Percentiles rank a stretch among this genome's conserved stretches.
Conservation (phyloP, 2,797 vertebrate species). For the Notolabrus celidotus region DNA sequence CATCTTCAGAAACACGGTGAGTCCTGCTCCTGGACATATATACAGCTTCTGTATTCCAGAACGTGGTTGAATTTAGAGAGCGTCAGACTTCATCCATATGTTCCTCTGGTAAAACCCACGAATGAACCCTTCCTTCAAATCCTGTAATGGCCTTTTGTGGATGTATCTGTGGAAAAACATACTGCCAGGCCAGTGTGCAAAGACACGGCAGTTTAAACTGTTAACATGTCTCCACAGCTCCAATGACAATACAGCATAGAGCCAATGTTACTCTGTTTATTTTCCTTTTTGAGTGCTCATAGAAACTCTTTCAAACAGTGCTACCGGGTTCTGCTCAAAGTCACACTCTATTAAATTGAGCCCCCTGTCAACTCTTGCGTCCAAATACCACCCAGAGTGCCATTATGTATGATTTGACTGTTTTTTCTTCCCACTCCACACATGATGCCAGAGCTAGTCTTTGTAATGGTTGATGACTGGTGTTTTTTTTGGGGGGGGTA, state of each 20-base stretch:
- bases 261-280: slow-evolving; percentile 59
- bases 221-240: slow-evolving; percentile 62
- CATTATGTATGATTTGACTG: slow-evolving; percentile 68
- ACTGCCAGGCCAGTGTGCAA: slow-evolving; percentile 47
- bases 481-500: slow-evolving; percentile 43
- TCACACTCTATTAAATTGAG: slow-evolving; percentile 39
- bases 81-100: slow-evolving; percentile 47
- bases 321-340: slow-evolving; percentile 60
- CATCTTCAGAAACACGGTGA: slow-evolving; percentile 95
- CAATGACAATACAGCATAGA: slow-evolving; percentile 50
- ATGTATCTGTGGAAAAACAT: slow-evolving; percentile 66
- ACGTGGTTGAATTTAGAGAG: slow-evolving; percentile 27
- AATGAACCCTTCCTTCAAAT: slow-evolving; percentile 39
- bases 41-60: slow-evolving; percentile 25
- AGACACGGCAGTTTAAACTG: slow-evolving; percentile 61
- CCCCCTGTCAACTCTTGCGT: slow-evolving; percentile 49
- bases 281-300: slow-evolving; percentile 61
- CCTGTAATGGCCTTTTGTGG: slow-evolving; percentile 44
- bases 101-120: slow-evolving; percentile 48
- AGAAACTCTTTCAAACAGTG: slow-evolving; percentile 58
- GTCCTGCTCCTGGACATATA: slow-evolving; percentile 39
- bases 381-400: slow-evolving; percentile 52
- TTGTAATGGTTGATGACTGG: slow-evolving; percentile 55
- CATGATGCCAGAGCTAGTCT: slow-evolving; percentile 47
- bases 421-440: slow-evolving; percentile 33